Percentiles rank a stretch among this genome's conserved stretches.
Evolutionary conservation across 2,888 invertebrate species (phyloP).

Genomic region (Sphaerophoria taeniata): DNA sequence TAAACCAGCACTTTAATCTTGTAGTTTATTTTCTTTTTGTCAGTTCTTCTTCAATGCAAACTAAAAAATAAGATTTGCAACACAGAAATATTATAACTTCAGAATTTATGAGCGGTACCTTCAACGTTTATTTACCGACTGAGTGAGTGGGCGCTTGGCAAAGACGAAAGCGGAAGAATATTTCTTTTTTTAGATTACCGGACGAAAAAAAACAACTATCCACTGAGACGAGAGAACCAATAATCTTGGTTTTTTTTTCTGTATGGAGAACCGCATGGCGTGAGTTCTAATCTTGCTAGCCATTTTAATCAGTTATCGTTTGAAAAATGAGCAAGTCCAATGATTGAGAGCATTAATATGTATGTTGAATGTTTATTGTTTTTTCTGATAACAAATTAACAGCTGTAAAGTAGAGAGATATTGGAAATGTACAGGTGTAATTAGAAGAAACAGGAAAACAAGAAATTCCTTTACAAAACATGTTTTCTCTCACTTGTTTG

Average conservation of each 20-base stretch:
- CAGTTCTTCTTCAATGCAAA: background rate
- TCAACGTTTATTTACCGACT: conserved; percentile 44
- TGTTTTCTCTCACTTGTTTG: too few relatives aligned
- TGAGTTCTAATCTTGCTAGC: background rate
- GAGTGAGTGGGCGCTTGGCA: conserved; percentile 2
- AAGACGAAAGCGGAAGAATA: conserved; percentile 44
- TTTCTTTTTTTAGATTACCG: conserved; percentile 52
- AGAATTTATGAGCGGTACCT: conserved; percentile 20
- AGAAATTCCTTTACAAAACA: too few relatives aligned
- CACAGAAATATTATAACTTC: background rate
- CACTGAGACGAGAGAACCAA: background rate
- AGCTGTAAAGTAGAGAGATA: too few relatives aligned
- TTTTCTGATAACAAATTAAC: too few relatives aligned
- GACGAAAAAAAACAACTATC: conserved; percentile 11
- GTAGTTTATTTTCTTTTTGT: background rate
- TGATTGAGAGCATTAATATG: too few relatives aligned
- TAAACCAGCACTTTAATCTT: background rate
- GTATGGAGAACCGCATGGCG: background rate
- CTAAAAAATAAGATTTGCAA: background rate
- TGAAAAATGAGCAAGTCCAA: too few relatives aligned
- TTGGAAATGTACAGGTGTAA: too few relatives aligned
- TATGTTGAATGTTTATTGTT: too few relatives aligned
- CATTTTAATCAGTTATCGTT: too few relatives aligned
- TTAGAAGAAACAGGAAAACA: too few relatives aligned
- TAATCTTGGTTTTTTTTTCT: background rate